Conservation (phyloP, 1,140 invertebrate genomes). For the Drosophila truncata region DNA sequence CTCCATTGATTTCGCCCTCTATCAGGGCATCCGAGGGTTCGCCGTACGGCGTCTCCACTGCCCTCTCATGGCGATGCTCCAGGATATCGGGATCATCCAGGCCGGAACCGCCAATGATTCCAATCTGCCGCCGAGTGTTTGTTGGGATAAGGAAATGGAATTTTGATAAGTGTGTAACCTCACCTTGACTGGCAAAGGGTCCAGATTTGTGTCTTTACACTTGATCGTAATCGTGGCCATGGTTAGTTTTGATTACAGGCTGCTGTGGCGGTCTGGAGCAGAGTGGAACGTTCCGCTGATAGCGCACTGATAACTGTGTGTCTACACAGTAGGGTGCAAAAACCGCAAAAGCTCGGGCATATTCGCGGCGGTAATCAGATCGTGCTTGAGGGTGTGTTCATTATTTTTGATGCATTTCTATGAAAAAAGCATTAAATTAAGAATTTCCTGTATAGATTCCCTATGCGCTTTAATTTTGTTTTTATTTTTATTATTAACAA, state of each 20-base stretch:
- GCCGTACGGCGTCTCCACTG: slow-evolving; percentile 93
- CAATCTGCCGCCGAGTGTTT: slow-evolving; percentile 88
- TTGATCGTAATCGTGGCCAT: slow-evolving; percentile 60
- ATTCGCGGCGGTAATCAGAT: not conserved
- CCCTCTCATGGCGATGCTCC: slow-evolving; percentile 88
- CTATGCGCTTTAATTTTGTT: not conserved
- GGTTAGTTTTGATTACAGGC: slow-evolving; percentile 8
- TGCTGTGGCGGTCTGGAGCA: slow-evolving; percentile 24
- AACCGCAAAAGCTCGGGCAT: slow-evolving; percentile 46
- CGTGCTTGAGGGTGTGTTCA: not conserved
- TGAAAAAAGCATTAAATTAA: not conserved
- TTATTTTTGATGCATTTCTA: not conserved
- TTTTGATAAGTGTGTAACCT: not conserved
- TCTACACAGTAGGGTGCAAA: slow-evolving; percentile 56
- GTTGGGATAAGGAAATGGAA: not conserved
- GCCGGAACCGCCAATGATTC: slow-evolving; percentile 98
- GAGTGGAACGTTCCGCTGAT: slow-evolving; percentile 68
- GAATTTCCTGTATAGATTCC: not conserved
- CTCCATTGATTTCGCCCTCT: slow-evolving; percentile 90
- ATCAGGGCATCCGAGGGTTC: slow-evolving; percentile 93
- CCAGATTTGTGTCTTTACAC: slow-evolving; percentile 76
- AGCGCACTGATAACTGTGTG: slow-evolving; percentile 66
- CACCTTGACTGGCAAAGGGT: slow-evolving; percentile 75
- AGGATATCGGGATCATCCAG: slow-evolving; percentile 95
- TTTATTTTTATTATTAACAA: not conserved